Conservation (phyloP, 2,888 invertebrate species). For the Lapara coniferarum region DNA sequence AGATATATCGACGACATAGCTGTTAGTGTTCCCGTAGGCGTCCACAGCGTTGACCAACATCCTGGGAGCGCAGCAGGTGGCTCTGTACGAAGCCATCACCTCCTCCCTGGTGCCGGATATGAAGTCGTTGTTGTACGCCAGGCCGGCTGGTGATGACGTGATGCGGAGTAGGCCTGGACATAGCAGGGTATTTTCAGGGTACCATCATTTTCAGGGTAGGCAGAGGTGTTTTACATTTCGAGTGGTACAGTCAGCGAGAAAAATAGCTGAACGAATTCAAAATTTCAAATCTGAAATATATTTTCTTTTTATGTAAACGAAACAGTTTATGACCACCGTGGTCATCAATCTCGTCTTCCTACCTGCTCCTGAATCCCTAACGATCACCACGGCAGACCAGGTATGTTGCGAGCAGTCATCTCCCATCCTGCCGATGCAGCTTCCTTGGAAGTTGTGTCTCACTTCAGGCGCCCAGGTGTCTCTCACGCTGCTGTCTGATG, state of each 20-base stretch:
- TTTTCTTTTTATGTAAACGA: too few relatives aligned
- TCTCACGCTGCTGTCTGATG: slow-evolving; percentile 41
- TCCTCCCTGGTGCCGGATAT: slow-evolving; percentile 87
- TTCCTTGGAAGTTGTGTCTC: slow-evolving; percentile 85
- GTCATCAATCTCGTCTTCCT: slow-evolving; percentile 24
- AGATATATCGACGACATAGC: slow-evolving; percentile 84
- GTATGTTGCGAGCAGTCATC: slow-evolving; percentile 85
- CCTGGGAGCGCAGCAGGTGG: slow-evolving; percentile 88
- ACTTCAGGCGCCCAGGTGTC: slow-evolving; percentile 85
- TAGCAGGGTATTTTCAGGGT: too few relatives aligned
- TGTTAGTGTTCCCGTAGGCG: slow-evolving; percentile 86
- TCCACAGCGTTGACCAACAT: slow-evolving; percentile 88
- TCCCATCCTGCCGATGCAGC: slow-evolving; percentile 82
- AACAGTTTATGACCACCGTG: too few relatives aligned
- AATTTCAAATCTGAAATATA: too few relatives aligned
- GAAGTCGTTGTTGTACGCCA: slow-evolving; percentile 85
- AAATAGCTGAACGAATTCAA: too few relatives aligned
- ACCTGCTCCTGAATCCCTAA: slow-evolving; percentile 87
- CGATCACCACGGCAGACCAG: slow-evolving; percentile 88
- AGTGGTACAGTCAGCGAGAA: too few relatives aligned
- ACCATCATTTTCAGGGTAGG: background rate
- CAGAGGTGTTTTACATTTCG: too few relatives aligned
- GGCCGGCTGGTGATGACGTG: slow-evolving; percentile 83
- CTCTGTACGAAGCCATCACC: slow-evolving; percentile 86
- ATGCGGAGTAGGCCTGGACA: slow-evolving; percentile 83